A percentile compares a stretch with the other conserved stretches of the same genome.
phyloP scores from a whole-genome alignment of 2,888 invertebrate genomes.

The Thelaira solivaga region DNA sequence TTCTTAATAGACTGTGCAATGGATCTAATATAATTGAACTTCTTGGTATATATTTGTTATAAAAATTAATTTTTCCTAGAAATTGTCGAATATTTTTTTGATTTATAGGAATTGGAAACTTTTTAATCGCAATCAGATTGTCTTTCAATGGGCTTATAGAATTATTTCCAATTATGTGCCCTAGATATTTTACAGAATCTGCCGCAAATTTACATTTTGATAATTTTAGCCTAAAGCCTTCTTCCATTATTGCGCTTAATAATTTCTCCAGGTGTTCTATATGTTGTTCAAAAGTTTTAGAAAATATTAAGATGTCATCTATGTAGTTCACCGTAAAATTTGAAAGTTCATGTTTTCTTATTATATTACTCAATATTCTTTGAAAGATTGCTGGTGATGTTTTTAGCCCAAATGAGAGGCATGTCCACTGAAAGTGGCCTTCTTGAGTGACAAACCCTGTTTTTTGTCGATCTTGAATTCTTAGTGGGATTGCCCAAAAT shows the following conservation, averaged over 20 bases:
- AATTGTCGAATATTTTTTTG: constrained; percentile 57
- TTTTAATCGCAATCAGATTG: constrained; percentile 52
- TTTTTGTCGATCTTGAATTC: constrained; percentile 10
- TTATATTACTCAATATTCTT: constrained; percentile 24
- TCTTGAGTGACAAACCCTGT: constrained; percentile 50
- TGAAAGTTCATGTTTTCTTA: constrained; percentile 11
- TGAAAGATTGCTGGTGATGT: constrained; percentile 28
- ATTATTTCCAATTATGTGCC: constrained; percentile 58
- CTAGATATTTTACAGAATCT: constrained; percentile 56
- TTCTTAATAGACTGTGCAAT: constrained; percentile 58
- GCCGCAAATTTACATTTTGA: constrained; percentile 45
- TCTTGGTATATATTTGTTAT: constrained; percentile 58
- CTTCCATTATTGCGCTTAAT: constrained; percentile 57
- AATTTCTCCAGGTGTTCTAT: constrained; percentile 41
- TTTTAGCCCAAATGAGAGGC: constrained; percentile 18
- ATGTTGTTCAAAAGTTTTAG: constrained; percentile 57
- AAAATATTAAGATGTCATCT: constrained; percentile 62
- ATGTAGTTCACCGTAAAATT: constrained; percentile 38
- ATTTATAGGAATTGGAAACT: constrained; percentile 57
- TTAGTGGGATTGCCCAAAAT: constrained; percentile 17
- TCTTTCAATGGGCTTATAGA: constrained; percentile 42
- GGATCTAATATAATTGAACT: constrained; percentile 56
- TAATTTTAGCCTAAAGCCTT: constrained; percentile 61
- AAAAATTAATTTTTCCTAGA: constrained; percentile 61
- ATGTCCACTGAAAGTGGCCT: constrained; percentile 23